Conservation (phyloP, 2,888 invertebrate genomes). For the Heliconius sara region DNA sequence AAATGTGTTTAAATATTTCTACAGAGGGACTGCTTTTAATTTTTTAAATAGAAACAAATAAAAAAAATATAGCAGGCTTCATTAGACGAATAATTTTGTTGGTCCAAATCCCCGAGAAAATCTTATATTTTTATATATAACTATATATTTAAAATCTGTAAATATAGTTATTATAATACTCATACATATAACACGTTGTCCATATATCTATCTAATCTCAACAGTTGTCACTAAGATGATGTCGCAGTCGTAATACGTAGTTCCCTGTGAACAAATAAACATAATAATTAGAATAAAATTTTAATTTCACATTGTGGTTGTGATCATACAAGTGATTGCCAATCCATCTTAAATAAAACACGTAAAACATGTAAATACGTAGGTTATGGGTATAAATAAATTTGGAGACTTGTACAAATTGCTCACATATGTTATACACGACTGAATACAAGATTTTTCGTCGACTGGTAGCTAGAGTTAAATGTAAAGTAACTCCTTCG, state of each 20-base stretch:
- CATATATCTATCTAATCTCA: not conserved
- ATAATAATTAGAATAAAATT: slow-evolving; percentile 54
- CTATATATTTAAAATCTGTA: not conserved
- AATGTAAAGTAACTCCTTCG: slow-evolving; percentile 47
- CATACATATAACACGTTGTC: not conserved
- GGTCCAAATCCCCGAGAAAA: too few species aligned
- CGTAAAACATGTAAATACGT: slow-evolving; percentile 69
- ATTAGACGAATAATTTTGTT: too few species aligned
- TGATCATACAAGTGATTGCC: slow-evolving; percentile 81
- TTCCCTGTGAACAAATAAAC: slow-evolving; percentile 49
- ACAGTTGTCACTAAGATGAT: slow-evolving; percentile 46
- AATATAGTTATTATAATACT: not conserved
- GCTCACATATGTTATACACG: slow-evolving; percentile 80
- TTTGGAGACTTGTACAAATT: slow-evolving; percentile 83
- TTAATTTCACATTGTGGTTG: slow-evolving; percentile 81
- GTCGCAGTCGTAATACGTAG: slow-evolving; percentile 46
- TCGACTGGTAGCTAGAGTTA: slow-evolving; percentile 77
- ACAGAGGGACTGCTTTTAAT: too few species aligned
- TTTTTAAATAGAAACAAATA: too few species aligned
- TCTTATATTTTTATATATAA: not conserved
- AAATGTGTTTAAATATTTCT: too few species aligned
- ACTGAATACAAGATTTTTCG: slow-evolving; percentile 79
- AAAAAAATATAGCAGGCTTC: too few species aligned
- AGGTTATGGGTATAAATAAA: slow-evolving; percentile 71
- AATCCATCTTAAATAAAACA: slow-evolving; percentile 73